Conservation (phyloP, 1,140 invertebrate genomes). For the Coptotermes formosanus region DNA sequence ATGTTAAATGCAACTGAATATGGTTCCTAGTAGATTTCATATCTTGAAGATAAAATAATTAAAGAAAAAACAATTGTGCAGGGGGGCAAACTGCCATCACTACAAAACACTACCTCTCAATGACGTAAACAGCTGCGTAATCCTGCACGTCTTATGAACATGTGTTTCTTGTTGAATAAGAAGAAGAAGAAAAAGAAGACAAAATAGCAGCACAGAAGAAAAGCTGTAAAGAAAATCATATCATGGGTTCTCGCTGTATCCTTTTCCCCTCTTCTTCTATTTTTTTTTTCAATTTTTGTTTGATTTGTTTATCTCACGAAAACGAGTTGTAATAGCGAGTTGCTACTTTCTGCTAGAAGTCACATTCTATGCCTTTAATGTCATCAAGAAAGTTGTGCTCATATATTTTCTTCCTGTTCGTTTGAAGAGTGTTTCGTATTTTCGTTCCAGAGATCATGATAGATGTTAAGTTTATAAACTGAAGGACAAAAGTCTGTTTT, state of each 20-base stretch:
- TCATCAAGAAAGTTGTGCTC: neutral
- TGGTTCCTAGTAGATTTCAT: slow-evolving; percentile 39
- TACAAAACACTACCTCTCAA: slow-evolving; percentile 23
- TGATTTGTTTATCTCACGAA: neutral
- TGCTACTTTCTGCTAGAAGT: neutral
- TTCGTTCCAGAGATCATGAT: neutral
- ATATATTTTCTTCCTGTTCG: neutral
- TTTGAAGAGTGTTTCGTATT: neutral
- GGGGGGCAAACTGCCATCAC: slow-evolving; percentile 29
- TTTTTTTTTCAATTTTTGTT: neutral
- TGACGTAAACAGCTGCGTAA: neutral
- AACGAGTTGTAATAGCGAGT: neutral
- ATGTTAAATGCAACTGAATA: slow-evolving; percentile 35
- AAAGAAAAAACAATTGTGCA: slow-evolving; percentile 30
- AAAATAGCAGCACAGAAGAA: slow-evolving; percentile 18
- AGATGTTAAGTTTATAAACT: neutral
- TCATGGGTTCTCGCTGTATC: slow-evolving; percentile 23
- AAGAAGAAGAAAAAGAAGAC: neutral
- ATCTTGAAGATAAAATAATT: slow-evolving; percentile 37
- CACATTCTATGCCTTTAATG: neutral
- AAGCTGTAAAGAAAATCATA: slow-evolving; percentile 25
- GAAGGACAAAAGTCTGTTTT: too few species aligned
- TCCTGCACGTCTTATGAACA: neutral
- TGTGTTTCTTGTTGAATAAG: neutral
- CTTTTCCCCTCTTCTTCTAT: neutral